phyloP scores from a whole-genome alignment of 2,797 vertebrate genomes.

The Chaunax sp. region DNA sequence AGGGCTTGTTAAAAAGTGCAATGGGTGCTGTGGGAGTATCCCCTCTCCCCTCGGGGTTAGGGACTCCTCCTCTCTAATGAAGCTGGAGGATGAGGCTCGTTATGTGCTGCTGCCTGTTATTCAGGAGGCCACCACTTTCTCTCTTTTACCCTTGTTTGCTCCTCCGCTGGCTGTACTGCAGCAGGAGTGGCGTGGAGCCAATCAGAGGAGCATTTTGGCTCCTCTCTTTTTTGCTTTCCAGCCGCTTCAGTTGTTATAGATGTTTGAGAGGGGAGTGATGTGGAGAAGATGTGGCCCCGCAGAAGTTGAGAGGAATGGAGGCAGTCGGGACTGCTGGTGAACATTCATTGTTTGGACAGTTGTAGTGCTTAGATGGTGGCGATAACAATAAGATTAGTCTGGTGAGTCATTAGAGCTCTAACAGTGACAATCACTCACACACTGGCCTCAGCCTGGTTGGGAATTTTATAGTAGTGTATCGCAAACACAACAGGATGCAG shows the following conservation, averaged over 20 bases:
- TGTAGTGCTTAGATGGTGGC: slow-evolving; percentile 48
- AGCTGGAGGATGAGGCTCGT: slow-evolving; percentile 80
- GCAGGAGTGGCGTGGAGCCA: slow-evolving; percentile 36
- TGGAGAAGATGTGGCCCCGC: slow-evolving; percentile 44
- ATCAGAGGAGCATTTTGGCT: slow-evolving; percentile 42
- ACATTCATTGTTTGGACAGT: slow-evolving; percentile 48
- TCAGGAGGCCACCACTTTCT: slow-evolving; percentile 57
- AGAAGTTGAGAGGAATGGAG: slow-evolving; percentile 64
- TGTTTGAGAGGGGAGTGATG: slow-evolving; percentile 59
- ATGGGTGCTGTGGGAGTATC: slow-evolving; percentile 77
- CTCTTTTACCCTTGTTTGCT: slow-evolving; percentile 48
- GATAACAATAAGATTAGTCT: slow-evolving; percentile 54
- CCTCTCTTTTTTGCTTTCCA: slow-evolving; percentile 18
- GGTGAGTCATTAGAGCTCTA: slow-evolving; percentile 64
- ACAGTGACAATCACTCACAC: slow-evolving; percentile 60
- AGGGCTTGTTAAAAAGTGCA: slow-evolving; percentile 84
- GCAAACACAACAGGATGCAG: background rate
- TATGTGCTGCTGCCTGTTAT: slow-evolving; percentile 76
- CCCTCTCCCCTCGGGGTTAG: slow-evolving; percentile 70
- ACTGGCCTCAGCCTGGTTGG: slow-evolving; percentile 30
- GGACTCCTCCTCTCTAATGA: slow-evolving; percentile 82
- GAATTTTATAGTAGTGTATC: slow-evolving; percentile 10
- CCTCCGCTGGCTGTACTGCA: slow-evolving; percentile 25
- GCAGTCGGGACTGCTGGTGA: slow-evolving; percentile 49
- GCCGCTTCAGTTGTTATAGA: slow-evolving; percentile 36